Conservation (phyloP, 2,113 vertebrate species). For the Heterochromis multidens region DNA sequence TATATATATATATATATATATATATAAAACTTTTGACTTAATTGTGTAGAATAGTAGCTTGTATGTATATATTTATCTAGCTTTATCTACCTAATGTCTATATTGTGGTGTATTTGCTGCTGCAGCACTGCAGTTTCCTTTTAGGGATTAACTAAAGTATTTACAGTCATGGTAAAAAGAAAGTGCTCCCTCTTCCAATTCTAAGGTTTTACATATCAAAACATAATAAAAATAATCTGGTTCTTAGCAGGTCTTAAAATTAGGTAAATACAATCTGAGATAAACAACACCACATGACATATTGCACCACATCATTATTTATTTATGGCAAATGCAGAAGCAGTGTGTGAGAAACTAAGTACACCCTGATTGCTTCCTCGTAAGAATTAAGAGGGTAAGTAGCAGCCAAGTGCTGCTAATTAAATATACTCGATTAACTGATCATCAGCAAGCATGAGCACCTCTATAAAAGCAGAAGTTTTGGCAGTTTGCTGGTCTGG, state of each 20-base stretch:
- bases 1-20: too few relatives aligned
- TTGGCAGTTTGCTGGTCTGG: background rate
- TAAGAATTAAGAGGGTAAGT: too few relatives aligned
- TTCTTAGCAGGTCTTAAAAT: background rate
- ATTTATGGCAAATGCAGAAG: background rate
- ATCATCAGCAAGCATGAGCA: background rate
- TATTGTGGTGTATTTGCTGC: background rate
- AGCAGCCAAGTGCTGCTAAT: background rate
- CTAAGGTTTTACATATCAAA: background rate
- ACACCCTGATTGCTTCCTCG: background rate
- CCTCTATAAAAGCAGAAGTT: background rate
- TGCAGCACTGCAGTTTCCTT: background rate
- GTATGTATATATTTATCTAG: background rate
- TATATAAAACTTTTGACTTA: too few relatives aligned
- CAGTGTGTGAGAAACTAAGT: background rate
- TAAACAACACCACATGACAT: background rate
- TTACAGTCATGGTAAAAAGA: background rate
- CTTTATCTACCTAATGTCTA: background rate
- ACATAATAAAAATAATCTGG: background rate
- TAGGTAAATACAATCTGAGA: background rate
- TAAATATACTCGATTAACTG: background rate
- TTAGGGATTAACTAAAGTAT: background rate
- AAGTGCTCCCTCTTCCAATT: background rate
- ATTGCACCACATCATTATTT: background rate
- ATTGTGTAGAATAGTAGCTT: background rate